Evolutionary conservation across 1,140 invertebrate species (phyloP).

Genomic region (Drosophila willistoni): DNA sequence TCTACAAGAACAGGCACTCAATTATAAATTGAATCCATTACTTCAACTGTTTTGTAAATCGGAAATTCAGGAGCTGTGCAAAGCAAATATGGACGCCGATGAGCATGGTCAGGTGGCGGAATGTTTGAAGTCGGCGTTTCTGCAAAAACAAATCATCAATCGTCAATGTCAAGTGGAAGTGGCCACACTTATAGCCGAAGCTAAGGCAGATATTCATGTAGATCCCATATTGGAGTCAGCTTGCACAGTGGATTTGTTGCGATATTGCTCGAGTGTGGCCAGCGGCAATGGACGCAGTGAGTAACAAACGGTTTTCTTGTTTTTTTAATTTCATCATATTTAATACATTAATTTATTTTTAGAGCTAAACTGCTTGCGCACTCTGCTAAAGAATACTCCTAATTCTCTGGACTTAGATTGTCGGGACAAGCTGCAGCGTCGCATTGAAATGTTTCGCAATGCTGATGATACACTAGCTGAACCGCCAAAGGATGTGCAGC

Average conservation of each 20-base stretch:
- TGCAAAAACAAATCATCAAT: conserved; percentile 88
- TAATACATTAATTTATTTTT: conserved; percentile 71
- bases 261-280: conserved; percentile 91
- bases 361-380: conserved; percentile 93
- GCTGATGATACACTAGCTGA: conserved; percentile 88
- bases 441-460: conserved; percentile 95
- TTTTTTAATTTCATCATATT: not conserved
- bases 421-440: conserved; percentile 89
- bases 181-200: conserved; percentile 91
- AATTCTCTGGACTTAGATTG: conserved; percentile 90
- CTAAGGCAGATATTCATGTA: conserved; percentile 91
- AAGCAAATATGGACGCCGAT: conserved; percentile 84
- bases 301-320: conserved; percentile 61
- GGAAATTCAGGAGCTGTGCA: conserved; percentile 87
- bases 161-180: conserved; percentile 91
- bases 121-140: conserved; percentile 93
- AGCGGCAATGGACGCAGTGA: conserved; percentile 94
- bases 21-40: conserved; percentile 93
- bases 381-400: conserved; percentile 87
- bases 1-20: conserved; percentile 93
- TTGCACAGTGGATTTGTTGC: conserved; percentile 91
- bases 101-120: conserved; percentile 89
- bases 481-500: conserved; percentile 87
- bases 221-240: conserved; percentile 91
- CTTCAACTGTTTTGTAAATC: conserved; percentile 90